Evolutionary conservation across 2,797 vertebrate species (phyloP).

Genomic region (Acanthis flammea): DNA sequence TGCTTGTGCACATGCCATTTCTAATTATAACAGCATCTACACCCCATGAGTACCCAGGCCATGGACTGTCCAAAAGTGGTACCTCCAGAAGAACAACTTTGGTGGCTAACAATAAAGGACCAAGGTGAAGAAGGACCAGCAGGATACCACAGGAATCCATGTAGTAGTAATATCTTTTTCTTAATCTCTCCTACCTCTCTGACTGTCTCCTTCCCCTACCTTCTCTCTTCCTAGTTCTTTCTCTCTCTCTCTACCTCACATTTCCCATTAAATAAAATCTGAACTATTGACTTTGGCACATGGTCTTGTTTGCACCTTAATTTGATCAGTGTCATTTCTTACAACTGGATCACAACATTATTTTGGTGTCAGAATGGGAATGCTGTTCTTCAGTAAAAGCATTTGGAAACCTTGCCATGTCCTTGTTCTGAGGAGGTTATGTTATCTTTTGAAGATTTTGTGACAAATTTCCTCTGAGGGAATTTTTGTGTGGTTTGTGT

Average conservation of each 20-base stretch:
- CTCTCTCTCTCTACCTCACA: neutral
- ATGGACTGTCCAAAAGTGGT: neutral
- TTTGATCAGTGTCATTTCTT: neutral
- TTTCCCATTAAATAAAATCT: neutral
- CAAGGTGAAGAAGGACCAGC: neutral
- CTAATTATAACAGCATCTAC: neutral
- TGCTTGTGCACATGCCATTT: neutral
- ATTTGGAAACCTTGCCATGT: neutral
- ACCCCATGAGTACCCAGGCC: neutral
- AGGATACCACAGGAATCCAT: rapidly evolving
- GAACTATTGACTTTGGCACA: neutral
- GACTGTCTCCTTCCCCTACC: neutral
- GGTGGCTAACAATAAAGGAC: rapidly evolving
- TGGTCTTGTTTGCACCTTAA: neutral
- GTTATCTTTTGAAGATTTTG: neutral
- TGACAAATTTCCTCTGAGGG: rapidly evolving
- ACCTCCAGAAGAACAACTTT: neutral
- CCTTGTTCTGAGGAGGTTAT: neutral
- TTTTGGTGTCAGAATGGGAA: neutral
- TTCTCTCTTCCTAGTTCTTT: neutral
- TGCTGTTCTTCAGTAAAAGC: neutral
- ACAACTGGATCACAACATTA: neutral
- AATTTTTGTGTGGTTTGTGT: neutral
- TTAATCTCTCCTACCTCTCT: neutral
- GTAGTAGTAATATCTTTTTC: neutral